Percentiles rank a stretch among this genome's conserved stretches.
Conservation (phyloP, 2,888 invertebrate genomes). For the Sinhomidia bicolor region DNA sequence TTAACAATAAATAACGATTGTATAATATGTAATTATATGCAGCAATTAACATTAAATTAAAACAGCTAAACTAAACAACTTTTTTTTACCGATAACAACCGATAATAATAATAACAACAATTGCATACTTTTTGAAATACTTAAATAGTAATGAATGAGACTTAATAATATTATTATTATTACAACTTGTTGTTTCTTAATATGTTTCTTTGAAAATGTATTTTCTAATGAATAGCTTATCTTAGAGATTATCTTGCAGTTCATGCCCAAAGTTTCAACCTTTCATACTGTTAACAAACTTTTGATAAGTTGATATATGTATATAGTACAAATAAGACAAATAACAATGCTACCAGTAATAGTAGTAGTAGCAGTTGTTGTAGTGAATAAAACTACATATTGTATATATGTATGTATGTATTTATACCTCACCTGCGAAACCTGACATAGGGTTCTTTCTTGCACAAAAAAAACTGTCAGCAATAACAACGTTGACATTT, state of each 20-base stretch:
- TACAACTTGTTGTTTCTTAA: not conserved
- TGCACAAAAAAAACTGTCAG: not conserved
- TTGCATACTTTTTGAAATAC: not conserved
- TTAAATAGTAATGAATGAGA: not conserved
- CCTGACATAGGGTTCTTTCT: not conserved
- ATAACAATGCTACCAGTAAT: not conserved
- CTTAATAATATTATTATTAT: not conserved
- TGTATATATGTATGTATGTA: no score
- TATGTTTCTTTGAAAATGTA: not conserved
- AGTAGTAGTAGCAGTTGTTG: no score
- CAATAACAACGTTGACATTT: not conserved
- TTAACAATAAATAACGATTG: not conserved
- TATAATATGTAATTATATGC: no score
- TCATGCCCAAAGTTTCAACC: not conserved
- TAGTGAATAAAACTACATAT: no score
- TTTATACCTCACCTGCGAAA: no score
- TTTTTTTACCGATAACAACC: not conserved
- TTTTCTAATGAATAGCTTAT: not conserved
- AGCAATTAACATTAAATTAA: no score
- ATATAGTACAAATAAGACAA: slow-evolving; percentile 14
- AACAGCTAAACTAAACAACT: not conserved
- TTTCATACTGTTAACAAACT: not conserved
- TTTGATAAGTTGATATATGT: slow-evolving; percentile 15
- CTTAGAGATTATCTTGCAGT: not conserved
- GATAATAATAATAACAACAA: no score